Evolutionary conservation across 35 echinoderm and acorn worm species (phyloP), one percentile per base, ranked within the genome.

Genomic region (Amphiura filiformis): DNA sequence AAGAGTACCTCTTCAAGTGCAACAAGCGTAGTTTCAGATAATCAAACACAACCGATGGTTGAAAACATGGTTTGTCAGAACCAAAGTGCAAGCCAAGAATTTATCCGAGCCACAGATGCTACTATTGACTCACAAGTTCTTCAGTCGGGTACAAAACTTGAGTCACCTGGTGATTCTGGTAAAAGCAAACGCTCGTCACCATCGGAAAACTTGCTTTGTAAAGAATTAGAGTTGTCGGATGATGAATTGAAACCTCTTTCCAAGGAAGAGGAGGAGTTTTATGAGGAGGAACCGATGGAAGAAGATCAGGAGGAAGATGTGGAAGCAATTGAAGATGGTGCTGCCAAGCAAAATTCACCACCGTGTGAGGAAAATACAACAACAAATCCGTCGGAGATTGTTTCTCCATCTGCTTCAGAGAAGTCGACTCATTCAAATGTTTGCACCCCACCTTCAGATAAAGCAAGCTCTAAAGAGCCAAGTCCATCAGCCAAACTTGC

Each of bases 171-270:
- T 13, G 61, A n/a, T 70, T 13, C 7, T n/a, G 1, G 26, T 13
- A 26, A 1, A 70, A 26, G 26, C 7, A 70, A 70, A 18, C 28
- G 26, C 61, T 15, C 9, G 7, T 70, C 61, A 2, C 61, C 61
- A 70, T 70, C 61, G 2, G 61, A 70, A 13, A 70, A 2, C 2
- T 70, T 70, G 26, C 15, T 70, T 2, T 70, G 61, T 30, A 70
- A 70, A 30, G 61, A 70, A 70, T 23, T 23, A 26, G 61, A 13
- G 2, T 70, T 70, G 26, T 70, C 61, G 4, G 61, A 70, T 70
- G 61, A 70, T 70, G 61, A 70, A 30, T 70, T 70, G 26, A 70
- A 70, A n/a, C 61, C 61, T 70, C 61, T 70, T 13, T 70, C 61
- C 7, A 70, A 70, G 61, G 61, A 70, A 70, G 61, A 70, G 26